Conservation (phyloP, 2,113 vertebrate genomes). For the Ictalurus furcatus region DNA sequence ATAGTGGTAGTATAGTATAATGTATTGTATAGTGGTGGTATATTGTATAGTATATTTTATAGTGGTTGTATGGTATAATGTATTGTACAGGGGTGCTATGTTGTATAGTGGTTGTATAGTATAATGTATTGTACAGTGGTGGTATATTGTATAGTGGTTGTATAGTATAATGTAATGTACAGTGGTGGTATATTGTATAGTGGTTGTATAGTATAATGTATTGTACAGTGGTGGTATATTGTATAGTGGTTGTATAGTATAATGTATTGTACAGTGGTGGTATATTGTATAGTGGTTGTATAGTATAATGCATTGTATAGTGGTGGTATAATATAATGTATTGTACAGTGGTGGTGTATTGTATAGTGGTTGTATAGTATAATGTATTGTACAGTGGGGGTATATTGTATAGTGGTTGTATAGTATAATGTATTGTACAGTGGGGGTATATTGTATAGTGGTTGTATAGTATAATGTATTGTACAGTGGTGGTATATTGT, state of each 20-base stretch:
- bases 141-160: background rate
- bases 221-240: background rate
- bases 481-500: background rate
- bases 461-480: background rate
- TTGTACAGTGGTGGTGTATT: no score
- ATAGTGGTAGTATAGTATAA: background rate
- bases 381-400: no score
- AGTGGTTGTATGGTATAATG: background rate
- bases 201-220: background rate
- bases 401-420: background rate
- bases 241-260: no score
- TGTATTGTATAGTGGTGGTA: background rate
- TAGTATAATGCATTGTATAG: no score
- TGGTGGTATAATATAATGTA: no score
- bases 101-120: background rate
- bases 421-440: background rate
- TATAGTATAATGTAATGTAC: background rate
- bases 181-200: background rate
- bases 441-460: background rate
- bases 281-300: no score
- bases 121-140: background rate
- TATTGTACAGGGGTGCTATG: background rate
- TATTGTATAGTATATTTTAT: background rate
- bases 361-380: no score
- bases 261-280: no score